Evolutionary conservation across 2,888 invertebrate species (phyloP).

Genomic region (Cryptocephalus moraei): DNA sequence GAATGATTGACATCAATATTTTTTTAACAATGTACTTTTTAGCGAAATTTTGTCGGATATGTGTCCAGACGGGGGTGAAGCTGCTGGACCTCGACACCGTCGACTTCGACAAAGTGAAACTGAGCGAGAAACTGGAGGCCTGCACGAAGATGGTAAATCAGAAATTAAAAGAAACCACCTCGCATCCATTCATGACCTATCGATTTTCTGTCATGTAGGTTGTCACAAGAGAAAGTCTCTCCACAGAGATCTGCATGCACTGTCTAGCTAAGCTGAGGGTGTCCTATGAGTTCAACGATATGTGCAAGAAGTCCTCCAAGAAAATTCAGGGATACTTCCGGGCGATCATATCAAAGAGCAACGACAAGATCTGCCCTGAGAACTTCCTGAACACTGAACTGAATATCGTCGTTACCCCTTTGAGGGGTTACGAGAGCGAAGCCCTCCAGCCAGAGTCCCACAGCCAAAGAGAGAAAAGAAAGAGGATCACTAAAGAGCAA

Average conservation of each 20-base stretch:
- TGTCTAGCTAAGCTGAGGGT: conserved; percentile 33
- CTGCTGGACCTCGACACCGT: conserved; percentile 30
- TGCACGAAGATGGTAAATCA: conserved; percentile 35
- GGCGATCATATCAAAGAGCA: conserved; percentile 23
- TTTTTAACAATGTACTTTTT: conserved; percentile 34
- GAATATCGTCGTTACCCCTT: conserved; percentile 24
- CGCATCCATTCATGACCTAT: conserved; percentile 25
- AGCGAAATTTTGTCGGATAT: conserved; percentile 36
- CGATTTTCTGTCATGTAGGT: conserved; percentile 35
- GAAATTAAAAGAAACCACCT: background rate
- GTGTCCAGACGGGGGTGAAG: conserved; percentile 30
- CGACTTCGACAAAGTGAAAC: conserved; percentile 32
- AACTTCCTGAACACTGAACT: conserved; percentile 29
- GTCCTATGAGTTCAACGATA: conserved; percentile 33
- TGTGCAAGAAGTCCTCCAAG: conserved; percentile 34
- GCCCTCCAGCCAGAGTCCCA: background rate
- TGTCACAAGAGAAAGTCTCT: conserved; percentile 30
- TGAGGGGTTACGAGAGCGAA: conserved; percentile 10
- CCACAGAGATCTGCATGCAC: conserved; percentile 32
- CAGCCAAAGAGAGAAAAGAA: conserved; percentile 16
- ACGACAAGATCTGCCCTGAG: conserved; percentile 18
- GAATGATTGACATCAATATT: conserved; percentile 34
- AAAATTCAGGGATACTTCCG: conserved; percentile 31
- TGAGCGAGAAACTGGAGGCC: conserved; percentile 33
- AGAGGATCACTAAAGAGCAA: conserved; percentile 33